These are phyloP conservation scores for Acanthisitta chloris DNA, from an alignment of 2,113 vertebrate genomes.

Conservation along the genomic window DNA sequence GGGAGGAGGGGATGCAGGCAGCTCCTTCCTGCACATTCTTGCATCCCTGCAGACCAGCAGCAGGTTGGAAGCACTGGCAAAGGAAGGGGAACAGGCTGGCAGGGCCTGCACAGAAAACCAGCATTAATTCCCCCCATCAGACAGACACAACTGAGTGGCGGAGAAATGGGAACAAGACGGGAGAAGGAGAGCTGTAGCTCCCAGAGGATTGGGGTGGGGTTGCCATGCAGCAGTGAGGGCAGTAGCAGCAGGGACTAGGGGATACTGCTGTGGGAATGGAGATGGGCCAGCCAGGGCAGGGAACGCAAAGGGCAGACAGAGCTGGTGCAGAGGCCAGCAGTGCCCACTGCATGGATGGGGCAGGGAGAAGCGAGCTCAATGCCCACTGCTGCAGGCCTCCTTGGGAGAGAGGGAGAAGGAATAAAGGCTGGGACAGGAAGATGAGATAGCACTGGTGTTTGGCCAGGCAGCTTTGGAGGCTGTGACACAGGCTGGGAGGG, in stretches of 20 bases:
- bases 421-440: not conserved
- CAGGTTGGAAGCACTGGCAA: not conserved
- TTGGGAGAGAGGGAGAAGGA: not conserved
- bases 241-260: not conserved
- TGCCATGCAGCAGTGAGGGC: not conserved
- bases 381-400: fast-evolving
- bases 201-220: too few relatives aligned
- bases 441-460: not conserved
- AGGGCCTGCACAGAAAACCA: not conserved
- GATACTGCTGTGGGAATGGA: not conserved
- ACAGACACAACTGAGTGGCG: fast-evolving
- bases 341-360: fast-evolving
- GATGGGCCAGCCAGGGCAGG: fast-evolving
- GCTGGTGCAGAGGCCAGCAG: not conserved
- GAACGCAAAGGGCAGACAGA: constrained; percentile 29
- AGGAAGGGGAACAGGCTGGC: not conserved
- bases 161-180: not conserved
- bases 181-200: not conserved
- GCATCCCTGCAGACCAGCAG: not conserved
- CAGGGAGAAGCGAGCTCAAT: not conserved
- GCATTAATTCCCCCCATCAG: fast-evolving
- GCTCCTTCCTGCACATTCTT: not conserved
- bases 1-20: not conserved
- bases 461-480: not conserved
- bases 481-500: not conserved